Evolutionary conservation across 2,113 vertebrate genomes (phyloP).

Genomic region (Scartelaos histophorus): DNA sequence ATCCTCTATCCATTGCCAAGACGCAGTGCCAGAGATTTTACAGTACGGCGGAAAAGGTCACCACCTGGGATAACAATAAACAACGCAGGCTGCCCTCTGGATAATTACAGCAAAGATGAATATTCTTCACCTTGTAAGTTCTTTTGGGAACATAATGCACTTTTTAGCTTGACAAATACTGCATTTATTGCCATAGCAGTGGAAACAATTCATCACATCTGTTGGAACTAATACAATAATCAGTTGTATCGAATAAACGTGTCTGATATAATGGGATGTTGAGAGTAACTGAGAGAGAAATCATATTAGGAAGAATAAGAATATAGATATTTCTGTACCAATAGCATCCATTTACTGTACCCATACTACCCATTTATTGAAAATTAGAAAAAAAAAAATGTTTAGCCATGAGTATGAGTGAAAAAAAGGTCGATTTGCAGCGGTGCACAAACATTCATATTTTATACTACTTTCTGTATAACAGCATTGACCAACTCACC

Average conservation of each 20-base stretch:
- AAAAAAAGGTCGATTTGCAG: neutral
- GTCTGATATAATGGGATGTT: neutral
- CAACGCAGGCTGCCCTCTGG: neutral
- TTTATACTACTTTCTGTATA: neutral
- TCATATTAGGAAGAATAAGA: neutral
- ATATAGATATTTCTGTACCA: no score
- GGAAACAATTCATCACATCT: neutral
- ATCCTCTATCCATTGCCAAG: neutral
- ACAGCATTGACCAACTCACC: neutral
- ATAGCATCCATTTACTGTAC: neutral
- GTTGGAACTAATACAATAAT: neutral
- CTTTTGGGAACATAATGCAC: neutral
- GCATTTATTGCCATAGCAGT: neutral
- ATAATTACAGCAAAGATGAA: neutral
- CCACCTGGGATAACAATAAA: constrained; percentile 2
- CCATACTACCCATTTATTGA: neutral
- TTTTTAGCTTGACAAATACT: neutral
- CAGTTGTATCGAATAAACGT: no score
- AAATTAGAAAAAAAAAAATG: neutral
- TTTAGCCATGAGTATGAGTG: neutral
- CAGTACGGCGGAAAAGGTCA: constrained; percentile 1
- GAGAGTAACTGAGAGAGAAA: neutral
- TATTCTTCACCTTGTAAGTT: neutral
- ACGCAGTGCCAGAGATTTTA: neutral
- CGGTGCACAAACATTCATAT: neutral